Evolutionary conservation across 2,888 invertebrate genomes (phyloP).

Genomic region (Morpho helenor): DNA sequence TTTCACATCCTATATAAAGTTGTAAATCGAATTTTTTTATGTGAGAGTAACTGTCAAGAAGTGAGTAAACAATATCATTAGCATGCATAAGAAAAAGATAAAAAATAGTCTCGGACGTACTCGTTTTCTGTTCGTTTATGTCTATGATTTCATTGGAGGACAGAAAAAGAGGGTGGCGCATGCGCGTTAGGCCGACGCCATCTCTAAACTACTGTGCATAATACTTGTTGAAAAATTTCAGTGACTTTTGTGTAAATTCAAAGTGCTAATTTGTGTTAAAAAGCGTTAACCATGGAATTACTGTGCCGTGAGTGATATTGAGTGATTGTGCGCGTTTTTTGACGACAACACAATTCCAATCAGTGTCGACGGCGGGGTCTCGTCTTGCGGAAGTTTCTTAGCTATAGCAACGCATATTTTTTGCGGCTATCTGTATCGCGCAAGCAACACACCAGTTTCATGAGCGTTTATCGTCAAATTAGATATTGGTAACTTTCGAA

Average conservation of each 20-base stretch:
- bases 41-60: constrained; percentile 20
- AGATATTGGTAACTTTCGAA: constrained; percentile 59
- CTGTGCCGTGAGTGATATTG: constrained; percentile 47
- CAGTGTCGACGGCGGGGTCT: constrained; percentile 51
- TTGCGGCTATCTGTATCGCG: constrained; percentile 63
- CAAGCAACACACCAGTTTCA: constrained; percentile 52
- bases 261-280: constrained; percentile 54
- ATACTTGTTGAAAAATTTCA: constrained; percentile 51
- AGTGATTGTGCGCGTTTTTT: constrained; percentile 47
- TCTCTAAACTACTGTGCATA: constrained; percentile 74
- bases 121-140: constrained; percentile 36
- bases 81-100: constrained; percentile 26
- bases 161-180: constrained; percentile 71
- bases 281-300: constrained; percentile 63
- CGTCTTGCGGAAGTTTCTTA: constrained; percentile 72
- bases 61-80: constrained; percentile 31
- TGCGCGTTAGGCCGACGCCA: constrained; percentile 80
- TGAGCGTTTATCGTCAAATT: constrained; percentile 53
- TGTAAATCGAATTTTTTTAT: constrained; percentile 14
- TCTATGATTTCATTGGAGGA: constrained; percentile 54
- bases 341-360: constrained; percentile 43
- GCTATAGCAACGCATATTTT: constrained; percentile 74
- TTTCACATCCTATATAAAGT: background rate
- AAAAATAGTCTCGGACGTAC: constrained; percentile 38
- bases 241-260: constrained; percentile 48